Evolutionary conservation across 2,797 vertebrate species (phyloP), one percentile per base, ranked within the genome.

Genomic region (Eulemur rubriventer): DNA sequence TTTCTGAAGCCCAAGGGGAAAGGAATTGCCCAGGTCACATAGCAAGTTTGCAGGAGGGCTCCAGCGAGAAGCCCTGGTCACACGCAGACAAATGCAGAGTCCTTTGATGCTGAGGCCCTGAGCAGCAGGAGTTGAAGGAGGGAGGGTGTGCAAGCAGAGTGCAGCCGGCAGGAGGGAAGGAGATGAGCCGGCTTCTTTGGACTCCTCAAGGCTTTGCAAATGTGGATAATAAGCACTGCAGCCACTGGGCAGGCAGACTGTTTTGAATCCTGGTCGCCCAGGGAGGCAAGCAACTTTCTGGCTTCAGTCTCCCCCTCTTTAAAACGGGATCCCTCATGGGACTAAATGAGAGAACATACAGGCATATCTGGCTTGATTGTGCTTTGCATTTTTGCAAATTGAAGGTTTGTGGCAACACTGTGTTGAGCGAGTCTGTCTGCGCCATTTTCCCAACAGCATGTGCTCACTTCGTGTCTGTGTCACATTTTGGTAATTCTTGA

Each of bases 81-180:
- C 18, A 33, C 38, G 70, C 41, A 92, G 97, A 6, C 6, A 55
- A 72, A 8, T 17, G 24, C 70, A 83, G 33, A 30, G 69, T 69
- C 63, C n/a, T 69, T 75, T 0, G 4, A 6, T 35, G 43, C 46
- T 0, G 0, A 57, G 50, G 72, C 6, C 16, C 41, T 26, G n/a
- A 89, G 30, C 41, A n/a, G 24, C 2, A 38, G 22, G 82, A n/a
- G 35, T n/a, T 38, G 52, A 83, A 41, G 43, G 85, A 75, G 30
- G 63, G 61, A 57, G 46, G 72, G 8, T 8, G 4, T 18, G 12
- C 55, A 20, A 7, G 13, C 12, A 28, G 35, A 20, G 69, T 4
- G 4, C 43, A 30, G 82, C 14, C 17, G 22, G 38, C 17, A 24
- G 28, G 26, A 16, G 22, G 30, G 52, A 18, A 18, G 26, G 26